Evolutionary conservation across 2,888 invertebrate species (phyloP).

Genomic region (Clepsis dumicolana): DNA sequence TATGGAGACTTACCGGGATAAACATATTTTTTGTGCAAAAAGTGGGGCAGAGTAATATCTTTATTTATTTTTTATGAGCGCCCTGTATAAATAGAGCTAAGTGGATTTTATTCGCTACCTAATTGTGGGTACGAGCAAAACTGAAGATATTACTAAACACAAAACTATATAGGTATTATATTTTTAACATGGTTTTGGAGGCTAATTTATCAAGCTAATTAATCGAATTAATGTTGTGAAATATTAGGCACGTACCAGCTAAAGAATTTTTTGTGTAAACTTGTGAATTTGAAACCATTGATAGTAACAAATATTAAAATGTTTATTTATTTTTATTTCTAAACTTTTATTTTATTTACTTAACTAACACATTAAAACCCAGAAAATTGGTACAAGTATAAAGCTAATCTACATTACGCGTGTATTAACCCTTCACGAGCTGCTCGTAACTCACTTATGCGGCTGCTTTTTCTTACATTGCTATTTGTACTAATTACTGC

Average conservation of each 20-base stretch:
- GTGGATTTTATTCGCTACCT: too few relatives aligned
- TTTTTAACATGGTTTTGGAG: too few relatives aligned
- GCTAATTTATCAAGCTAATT: too few relatives aligned
- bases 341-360: not conserved
- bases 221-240: too few relatives aligned
- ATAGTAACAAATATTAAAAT: too few relatives aligned
- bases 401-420: not conserved
- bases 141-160: too few relatives aligned
- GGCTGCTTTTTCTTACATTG: constrained; percentile 36
- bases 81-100: not conserved
- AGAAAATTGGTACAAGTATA: not conserved
- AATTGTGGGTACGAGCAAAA: too few relatives aligned
- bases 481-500: constrained; percentile 59
- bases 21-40: constrained; percentile 40
- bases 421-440: not conserved
- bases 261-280: too few relatives aligned
- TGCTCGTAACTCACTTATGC: not conserved
- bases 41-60: constrained; percentile 2
- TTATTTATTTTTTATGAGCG: not conserved
- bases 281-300: too few relatives aligned
- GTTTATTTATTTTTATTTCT: too few relatives aligned
- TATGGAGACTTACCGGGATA: constrained; percentile 53
- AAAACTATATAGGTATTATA: too few relatives aligned
- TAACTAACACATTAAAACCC: not conserved
- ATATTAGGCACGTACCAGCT: too few relatives aligned